Base-by-base conservation (phyloP, 1,140 invertebrate species). In the Lineus longissimus region DNA sequence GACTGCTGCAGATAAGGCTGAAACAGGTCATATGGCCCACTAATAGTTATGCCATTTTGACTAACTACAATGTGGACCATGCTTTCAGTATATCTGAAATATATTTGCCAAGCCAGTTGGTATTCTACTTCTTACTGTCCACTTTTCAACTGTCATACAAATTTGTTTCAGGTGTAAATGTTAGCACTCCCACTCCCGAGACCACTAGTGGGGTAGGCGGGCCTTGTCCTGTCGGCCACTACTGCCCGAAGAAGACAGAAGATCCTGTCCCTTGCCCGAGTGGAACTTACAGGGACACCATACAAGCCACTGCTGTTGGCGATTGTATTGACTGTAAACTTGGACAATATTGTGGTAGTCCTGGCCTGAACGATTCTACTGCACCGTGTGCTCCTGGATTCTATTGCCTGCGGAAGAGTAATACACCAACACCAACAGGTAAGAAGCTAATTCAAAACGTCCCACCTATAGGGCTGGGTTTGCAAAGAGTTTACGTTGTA, bases 121-220 rank as follows among this genome's bases (percentile, higher is more conserved):
- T 15, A 15, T 36, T 36, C 15, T 15, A 36, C n/a, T n/a, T n/a
- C n/a, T 36, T 36, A 36, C 6, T 36, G 6, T 36, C 6, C 4
- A 36, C 6, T 36, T 7, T 36, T 36, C 33, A 36, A 4, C 4
- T 36, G 33, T 36, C 33, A n/a, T 36, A 4, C 33, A 7, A 15
- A 7, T 36, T 4, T 45, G 40, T 55, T 67, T 19, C 57, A 78
- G 76, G 76, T 63, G 70, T 72, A n/a, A 78, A 74, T 64, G 70
- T 73, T 1, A 74, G 73, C 47, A 69, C 68, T 0, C 76, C 76
- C 22, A 77, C 76, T 25, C 22, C 63, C 19, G 69, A 59, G 15
- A 76, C 74, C 2, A 68, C 75, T 17, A 75, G 67, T 45, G 76
- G 73, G 22, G 54, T 75, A 7, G 77, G 77, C 19, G 76, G 76